Conservation (phyloP, 2,797 vertebrate species). For the Semaprochilodus insignis region DNA sequence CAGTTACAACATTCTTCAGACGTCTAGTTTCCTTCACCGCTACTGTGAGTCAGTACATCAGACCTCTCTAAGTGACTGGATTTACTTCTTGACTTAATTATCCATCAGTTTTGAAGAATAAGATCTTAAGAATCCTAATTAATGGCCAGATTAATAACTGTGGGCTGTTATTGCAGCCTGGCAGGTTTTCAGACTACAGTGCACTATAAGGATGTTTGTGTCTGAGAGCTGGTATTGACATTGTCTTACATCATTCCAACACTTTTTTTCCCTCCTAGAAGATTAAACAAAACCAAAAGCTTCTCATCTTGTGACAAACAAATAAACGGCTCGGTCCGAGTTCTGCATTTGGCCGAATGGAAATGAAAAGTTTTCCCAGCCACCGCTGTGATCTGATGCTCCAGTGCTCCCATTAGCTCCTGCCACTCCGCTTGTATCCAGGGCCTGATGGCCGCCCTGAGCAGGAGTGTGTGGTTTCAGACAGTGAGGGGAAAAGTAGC, state of each 20-base stretch:
- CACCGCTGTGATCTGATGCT: conserved; percentile 42
- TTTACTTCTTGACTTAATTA: no score
- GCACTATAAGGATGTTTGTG: not conserved
- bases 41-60: no score
- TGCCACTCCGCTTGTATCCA: not conserved
- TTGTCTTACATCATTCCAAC: conserved; percentile 14
- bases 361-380: conserved; percentile 25
- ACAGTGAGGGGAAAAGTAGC: conserved; percentile 52
- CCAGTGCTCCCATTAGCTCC: conserved; percentile 29
- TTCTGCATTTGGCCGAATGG: not conserved
- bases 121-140: no score
- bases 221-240: not conserved
- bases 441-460: not conserved
- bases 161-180: not conserved
- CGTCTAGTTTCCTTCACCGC: no score
- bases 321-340: conserved; percentile 42
- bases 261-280: not conserved
- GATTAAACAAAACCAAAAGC: conserved; percentile 15
- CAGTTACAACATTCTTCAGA: no score
- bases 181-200: not conserved
- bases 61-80: no score
- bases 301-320: conserved; percentile 42
- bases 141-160: not conserved
- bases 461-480: conserved; percentile 13
- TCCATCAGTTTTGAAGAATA: no score